Evolutionary conservation across 2,113 vertebrate species (phyloP), one percentile per base, ranked within the genome.

Genomic region (Tragelaphus imberbis): DNA sequence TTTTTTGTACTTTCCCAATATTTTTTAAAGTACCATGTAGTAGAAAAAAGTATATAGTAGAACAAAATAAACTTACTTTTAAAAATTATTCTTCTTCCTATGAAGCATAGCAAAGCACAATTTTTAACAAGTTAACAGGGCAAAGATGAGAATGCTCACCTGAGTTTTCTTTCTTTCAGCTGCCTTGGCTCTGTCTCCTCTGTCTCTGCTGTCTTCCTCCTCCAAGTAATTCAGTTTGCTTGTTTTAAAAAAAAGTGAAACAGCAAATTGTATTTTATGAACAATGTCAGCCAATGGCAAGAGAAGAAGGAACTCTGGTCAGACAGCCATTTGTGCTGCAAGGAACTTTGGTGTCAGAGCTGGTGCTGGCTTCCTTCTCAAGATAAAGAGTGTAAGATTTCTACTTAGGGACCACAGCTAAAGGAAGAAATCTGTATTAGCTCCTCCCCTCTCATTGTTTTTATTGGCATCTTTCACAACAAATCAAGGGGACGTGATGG

Each of bases 141-240:
- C 81, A 85, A 88, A 93, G 36, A 28, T 7, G 15, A 95, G 84
- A 95, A 77, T 80, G 80, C 94, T 79, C 27, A 97, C 97, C 96
- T 92, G 85, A 28, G 13, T 6, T 89, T 79, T 55, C 61, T 86
- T 80, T 59, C 21, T 71, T 88, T 84, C 36, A 27, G 61, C n/a
- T 36, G 63, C 27, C 28, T 84, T 33, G 51, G 11, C n/a, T 97
- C 65, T 23, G 80, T 28, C 49, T 95, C 88, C n/a, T 93, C 36
- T 58, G 1, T 59, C 88, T 95, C 44, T 84, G 51, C 47, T 61
- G 53, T 21, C 47, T 86, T 53, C 63, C 94, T 92, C 82, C 33
- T 95, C 75, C 30, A 63, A 80, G n/a, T 30, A 81, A 94, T 51
- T 49, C 82, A 84, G 61, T 47, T 93, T 90, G 81, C 23, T 77